Evolutionary conservation across 2,113 vertebrate species (phyloP).

Genomic region (Nematolebias whitei): DNA sequence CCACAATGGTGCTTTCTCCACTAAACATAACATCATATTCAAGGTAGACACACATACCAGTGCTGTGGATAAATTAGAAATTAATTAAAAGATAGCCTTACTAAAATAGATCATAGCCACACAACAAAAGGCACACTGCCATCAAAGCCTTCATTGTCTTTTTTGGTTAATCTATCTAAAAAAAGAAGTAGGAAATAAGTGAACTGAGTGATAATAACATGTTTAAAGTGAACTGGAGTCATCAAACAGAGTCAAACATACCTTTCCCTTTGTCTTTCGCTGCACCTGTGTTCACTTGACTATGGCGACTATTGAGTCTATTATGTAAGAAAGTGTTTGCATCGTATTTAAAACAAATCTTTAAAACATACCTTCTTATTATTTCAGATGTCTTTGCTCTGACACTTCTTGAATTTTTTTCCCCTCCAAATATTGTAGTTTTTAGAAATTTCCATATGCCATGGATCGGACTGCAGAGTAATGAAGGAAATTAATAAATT

Average conservation of each 20-base stretch:
- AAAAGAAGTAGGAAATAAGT: not conserved
- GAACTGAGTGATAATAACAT: not conserved
- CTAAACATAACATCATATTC: slow-evolving; percentile 27
- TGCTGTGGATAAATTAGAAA: slow-evolving; percentile 57
- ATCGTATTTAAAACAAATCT: not conserved
- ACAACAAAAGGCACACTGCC: slow-evolving; percentile 27
- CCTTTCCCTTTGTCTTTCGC: not conserved
- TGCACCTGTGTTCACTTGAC: not conserved
- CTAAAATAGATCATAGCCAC: slow-evolving; percentile 28
- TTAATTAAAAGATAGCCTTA: slow-evolving; percentile 42
- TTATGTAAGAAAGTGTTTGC: not conserved
- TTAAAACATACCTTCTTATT: not conserved
- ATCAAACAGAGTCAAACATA: not conserved
- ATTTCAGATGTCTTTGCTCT: not conserved
- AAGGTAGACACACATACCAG: slow-evolving; percentile 32
- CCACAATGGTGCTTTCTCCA: not conserved
- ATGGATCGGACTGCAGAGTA: not conserved
- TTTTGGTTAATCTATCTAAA: not conserved
- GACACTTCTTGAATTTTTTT: slow-evolving; percentile 3
- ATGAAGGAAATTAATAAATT: slow-evolving; percentile 25
- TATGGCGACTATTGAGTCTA: not conserved
- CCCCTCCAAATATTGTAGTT: slow-evolving; percentile 3
- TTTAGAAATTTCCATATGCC: slow-evolving; percentile 3
- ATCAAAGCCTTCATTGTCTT: not conserved
- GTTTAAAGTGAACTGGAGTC: not conserved